These are phyloP conservation scores for Oscheius sp. DNA, from an alignment of 1,140 invertebrate genomes.

Conservation along the genomic window DNA sequence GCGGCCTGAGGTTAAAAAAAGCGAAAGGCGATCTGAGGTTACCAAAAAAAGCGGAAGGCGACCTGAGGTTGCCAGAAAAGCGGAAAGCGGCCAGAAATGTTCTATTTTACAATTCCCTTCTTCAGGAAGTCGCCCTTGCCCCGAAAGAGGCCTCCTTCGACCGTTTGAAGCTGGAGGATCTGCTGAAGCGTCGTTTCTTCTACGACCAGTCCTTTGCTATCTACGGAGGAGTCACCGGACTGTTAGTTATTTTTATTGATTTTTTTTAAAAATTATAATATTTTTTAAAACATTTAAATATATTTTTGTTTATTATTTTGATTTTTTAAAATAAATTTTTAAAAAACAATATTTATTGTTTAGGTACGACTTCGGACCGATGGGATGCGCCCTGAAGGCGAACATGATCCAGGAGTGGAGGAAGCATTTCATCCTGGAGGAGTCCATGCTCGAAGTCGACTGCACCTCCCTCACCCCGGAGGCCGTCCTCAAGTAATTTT, in stretches of 20 bases:
- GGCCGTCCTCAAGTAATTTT: conserved; percentile 78
- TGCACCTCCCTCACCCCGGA: conserved; percentile 95
- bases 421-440: conserved; percentile 91
- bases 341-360: no score
- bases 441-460: conserved; percentile 97
- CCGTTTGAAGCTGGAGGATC: conserved; percentile 88
- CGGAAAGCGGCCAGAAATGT: no score
- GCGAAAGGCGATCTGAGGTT: no score
- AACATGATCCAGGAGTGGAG: conserved; percentile 83
- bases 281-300: conserved; percentile 26
- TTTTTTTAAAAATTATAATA: conserved; percentile 33
- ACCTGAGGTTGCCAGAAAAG: no score
- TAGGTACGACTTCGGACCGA: conserved; percentile 96
- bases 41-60: no score
- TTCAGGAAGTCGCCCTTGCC: conserved; percentile 75
- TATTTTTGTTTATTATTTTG: background rate
- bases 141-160: conserved; percentile 77
- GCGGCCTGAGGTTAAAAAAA: no score
- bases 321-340: conserved; percentile 65
- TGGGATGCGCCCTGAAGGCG: conserved; percentile 95
- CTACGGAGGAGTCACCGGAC: conserved; percentile 78
- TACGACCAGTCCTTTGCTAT: conserved; percentile 98
- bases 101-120: conserved; percentile 17
- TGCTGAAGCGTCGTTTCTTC: conserved; percentile 93
- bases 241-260: conserved; percentile 6